phyloP scores from a whole-genome alignment of 2,888 invertebrate species.

The Hirudinaria manillensis region DNA sequence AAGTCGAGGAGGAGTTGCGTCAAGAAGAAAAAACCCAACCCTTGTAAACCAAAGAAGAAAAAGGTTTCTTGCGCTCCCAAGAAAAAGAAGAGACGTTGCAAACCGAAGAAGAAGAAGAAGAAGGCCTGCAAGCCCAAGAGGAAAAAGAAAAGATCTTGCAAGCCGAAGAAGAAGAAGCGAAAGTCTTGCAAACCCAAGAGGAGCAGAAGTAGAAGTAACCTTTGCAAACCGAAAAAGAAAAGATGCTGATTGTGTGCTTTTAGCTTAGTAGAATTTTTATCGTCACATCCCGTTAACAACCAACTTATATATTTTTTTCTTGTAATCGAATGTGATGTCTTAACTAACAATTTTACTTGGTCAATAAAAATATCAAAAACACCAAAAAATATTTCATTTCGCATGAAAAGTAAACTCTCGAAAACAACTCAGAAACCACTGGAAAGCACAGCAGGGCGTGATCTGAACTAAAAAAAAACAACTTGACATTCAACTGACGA shows the following conservation, averaged over 20 bases:
- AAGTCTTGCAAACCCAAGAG: not conserved
- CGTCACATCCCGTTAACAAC: conserved; percentile 1
- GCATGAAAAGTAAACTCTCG: too few species aligned
- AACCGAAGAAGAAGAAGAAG: not conserved
- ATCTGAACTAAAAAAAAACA: too few species aligned
- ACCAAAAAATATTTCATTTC: not conserved
- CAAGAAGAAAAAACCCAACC: not conserved
- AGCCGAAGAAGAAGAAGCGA: not conserved
- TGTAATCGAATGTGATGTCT: not conserved
- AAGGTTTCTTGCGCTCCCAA: not conserved
- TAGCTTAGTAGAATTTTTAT: too few species aligned
- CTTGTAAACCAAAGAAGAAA: not conserved
- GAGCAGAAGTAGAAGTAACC: not conserved
- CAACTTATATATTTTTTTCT: not conserved
- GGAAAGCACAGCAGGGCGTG: too few species aligned
- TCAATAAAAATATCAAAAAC: conserved; percentile 10
- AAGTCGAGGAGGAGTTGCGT: too few species aligned
- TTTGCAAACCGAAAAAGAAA: conserved; percentile 9
- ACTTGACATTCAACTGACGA: too few species aligned
- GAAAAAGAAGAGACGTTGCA: not conserved
- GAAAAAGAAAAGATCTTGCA: not conserved
- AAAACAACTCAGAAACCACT: too few species aligned
- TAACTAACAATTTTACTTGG: not conserved
- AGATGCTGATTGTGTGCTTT: not conserved
- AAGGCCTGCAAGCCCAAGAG: not conserved